phyloP scores from a whole-genome alignment of 2,888 invertebrate species.

The Nomada hirtipes region DNA sequence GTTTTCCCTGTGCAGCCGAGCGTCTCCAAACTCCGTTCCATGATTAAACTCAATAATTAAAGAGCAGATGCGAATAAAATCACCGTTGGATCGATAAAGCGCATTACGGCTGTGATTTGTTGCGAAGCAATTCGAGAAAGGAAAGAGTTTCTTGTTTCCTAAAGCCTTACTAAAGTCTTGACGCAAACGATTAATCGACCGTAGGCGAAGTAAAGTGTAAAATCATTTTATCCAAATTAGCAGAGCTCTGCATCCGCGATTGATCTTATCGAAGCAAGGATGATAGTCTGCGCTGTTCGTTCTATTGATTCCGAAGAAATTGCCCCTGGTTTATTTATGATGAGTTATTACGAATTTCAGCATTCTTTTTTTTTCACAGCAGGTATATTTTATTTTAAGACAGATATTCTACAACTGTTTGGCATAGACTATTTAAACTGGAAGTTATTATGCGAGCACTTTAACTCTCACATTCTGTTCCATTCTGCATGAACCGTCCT shows the following conservation, averaged over 20 bases:
- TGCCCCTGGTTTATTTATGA: not conserved
- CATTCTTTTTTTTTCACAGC: too few relatives aligned
- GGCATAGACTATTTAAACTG: too few relatives aligned
- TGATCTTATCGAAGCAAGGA: not conserved
- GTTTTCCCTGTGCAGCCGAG: constrained; percentile 7
- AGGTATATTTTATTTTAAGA: too few relatives aligned
- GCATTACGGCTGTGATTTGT: constrained; percentile 24
- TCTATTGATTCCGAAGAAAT: not conserved
- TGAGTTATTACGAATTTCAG: not conserved
- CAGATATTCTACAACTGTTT: too few relatives aligned
- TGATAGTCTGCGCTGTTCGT: not conserved
- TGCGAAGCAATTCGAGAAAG: constrained; percentile 14
- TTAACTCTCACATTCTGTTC: too few relatives aligned
- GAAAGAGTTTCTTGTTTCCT: constrained; percentile 16
- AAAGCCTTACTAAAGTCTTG: constrained; percentile 5
- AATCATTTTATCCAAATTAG: constrained; percentile 35
- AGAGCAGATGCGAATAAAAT: constrained; percentile 19
- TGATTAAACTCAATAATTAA: constrained; percentile 21
- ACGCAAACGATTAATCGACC: constrained; percentile 24
- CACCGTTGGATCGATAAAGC: constrained; percentile 17
- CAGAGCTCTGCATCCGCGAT: not conserved
- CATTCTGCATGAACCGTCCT: too few relatives aligned
- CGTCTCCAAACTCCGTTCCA: not conserved
- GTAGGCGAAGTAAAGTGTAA: constrained; percentile 12
- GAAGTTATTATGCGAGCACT: too few relatives aligned